phyloP scores from a whole-genome alignment of 2,888 invertebrate species.

The Marronus borbonicus region DNA sequence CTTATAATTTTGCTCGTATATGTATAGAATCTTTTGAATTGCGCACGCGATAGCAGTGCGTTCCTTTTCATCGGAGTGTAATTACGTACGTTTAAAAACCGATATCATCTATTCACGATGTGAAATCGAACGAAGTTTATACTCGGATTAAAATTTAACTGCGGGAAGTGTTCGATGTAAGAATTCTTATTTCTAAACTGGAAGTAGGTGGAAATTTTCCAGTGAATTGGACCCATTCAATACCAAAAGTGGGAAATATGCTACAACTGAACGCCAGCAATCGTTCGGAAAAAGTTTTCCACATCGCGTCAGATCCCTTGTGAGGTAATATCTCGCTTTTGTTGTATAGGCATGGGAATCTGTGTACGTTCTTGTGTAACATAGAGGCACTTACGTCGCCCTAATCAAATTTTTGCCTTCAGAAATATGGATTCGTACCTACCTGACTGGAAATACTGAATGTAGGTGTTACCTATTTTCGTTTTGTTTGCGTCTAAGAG shows the following conservation, averaged over 20 bases:
- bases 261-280: constrained; percentile 24
- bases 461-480: background rate
- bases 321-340: constrained; percentile 32
- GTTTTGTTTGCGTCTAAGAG: background rate
- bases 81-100: background rate
- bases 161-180: constrained; percentile 28
- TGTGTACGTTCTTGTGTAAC: background rate
- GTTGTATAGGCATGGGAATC: background rate
- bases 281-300: constrained; percentile 37
- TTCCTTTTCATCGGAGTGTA: background rate
- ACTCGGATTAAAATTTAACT: constrained; percentile 22
- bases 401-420: constrained; percentile 10
- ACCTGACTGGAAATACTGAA: constrained; percentile 23
- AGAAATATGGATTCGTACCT: constrained; percentile 1
- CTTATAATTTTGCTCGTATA: too few relatives aligned
- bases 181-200: constrained; percentile 36
- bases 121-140: background rate
- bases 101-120: constrained; percentile 11
- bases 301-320: constrained; percentile 13
- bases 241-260: constrained; percentile 34
- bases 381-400: constrained; percentile 12
- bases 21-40: too few relatives aligned
- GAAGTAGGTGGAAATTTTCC: constrained; percentile 40
- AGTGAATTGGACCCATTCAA: constrained; percentile 40
- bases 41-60: too few relatives aligned